A percentile compares a stretch with the other conserved stretches of the same genome.
phyloP scores from a whole-genome alignment of 2,797 vertebrate genomes.

The Balearica regulorum region DNA sequence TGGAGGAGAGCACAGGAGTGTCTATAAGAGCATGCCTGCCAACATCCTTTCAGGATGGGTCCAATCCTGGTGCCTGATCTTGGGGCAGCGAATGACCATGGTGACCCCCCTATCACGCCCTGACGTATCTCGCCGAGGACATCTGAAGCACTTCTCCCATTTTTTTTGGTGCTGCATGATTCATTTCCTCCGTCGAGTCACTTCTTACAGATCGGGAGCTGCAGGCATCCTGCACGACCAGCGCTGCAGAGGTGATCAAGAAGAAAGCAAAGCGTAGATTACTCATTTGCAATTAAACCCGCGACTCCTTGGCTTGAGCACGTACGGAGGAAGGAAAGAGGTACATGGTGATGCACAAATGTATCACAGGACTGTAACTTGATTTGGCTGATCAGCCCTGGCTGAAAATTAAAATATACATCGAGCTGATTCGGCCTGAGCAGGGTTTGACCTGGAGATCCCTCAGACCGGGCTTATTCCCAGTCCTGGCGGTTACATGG shows the following conservation, averaged over 20 bases:
- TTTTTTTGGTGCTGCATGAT: background rate
- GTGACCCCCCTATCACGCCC: background rate
- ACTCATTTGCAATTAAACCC: background rate
- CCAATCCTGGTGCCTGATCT: no score
- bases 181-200: background rate
- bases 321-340: background rate
- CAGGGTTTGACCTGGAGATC: background rate
- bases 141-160: background rate
- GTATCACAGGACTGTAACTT: no score
- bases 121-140: background rate
- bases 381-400: no score
- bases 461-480: background rate
- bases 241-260: background rate
- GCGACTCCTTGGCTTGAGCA: background rate
- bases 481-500: rapidly evolving
- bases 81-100: rapidly evolving
- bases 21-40: background rate
- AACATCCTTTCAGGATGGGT: background rate
- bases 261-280: background rate
- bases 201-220: background rate
- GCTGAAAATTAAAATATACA: background rate
- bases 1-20: background rate
- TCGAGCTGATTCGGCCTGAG: background rate
- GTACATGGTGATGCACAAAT: rapidly evolving
- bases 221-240: background rate